Evolutionary conservation across 2,797 vertebrate genomes (phyloP).

Genomic region (Artibeus lituratus): DNA sequence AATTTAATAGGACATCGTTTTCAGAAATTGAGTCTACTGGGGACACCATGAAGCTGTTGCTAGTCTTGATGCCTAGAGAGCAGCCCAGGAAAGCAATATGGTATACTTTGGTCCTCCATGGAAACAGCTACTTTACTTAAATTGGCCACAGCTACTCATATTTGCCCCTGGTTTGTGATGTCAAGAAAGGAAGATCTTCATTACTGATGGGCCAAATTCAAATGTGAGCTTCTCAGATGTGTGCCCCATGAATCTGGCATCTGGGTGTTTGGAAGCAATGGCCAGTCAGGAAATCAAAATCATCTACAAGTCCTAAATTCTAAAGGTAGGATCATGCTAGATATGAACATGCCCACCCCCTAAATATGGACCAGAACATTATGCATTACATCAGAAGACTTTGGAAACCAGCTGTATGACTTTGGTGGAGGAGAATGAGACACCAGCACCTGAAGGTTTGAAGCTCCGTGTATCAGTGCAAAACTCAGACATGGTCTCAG

Average conservation of each 20-base stretch:
- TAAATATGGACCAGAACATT: conserved; percentile 84
- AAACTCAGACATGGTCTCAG: conserved; percentile 87
- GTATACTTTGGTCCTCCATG: conserved; percentile 84
- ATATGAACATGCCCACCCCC: conserved; percentile 60
- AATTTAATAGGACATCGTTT: not conserved
- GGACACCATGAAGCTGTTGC: not conserved
- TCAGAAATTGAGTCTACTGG: not conserved
- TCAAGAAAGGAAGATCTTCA: conserved; percentile 80
- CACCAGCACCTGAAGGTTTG: conserved; percentile 80
- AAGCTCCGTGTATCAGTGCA: conserved; percentile 86
- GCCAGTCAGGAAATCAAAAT: conserved; percentile 85
- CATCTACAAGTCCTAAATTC: conserved; percentile 85
- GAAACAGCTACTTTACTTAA: conserved; percentile 81
- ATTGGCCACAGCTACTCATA: conserved; percentile 85
- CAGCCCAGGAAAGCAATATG: not conserved
- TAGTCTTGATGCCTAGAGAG: not conserved
- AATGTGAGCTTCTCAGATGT: conserved; percentile 85
- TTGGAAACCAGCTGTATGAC: conserved; percentile 83
- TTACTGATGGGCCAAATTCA: conserved; percentile 85
- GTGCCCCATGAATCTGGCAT: conserved; percentile 84
- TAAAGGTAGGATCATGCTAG: conserved; percentile 81
- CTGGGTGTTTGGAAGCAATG: conserved; percentile 89
- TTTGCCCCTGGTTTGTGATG: conserved; percentile 18
- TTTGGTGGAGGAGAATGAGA: conserved; percentile 87
- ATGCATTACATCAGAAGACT: conserved; percentile 84